Base-by-base conservation (phyloP, 2,888 invertebrate species). In the Heliconius aoede region DNA sequence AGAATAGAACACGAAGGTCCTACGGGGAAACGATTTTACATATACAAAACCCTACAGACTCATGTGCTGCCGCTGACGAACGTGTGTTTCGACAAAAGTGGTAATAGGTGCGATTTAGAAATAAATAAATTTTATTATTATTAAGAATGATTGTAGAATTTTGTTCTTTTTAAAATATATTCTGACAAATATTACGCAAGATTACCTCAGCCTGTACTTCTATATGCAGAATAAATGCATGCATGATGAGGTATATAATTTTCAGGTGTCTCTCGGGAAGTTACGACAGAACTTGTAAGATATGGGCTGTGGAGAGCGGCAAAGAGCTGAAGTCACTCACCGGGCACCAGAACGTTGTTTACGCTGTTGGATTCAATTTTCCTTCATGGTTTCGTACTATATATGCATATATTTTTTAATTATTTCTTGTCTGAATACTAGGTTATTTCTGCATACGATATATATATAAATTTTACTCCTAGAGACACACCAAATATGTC, bases 311-410 rank as follows among this genome's bases (percentile, higher is more conserved):
- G 79, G 95, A 96, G 79, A 93, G 95, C 18, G 97, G 97, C 62
- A 94, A 93, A 78, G 97, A 97, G 87, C 89, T 96, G 83, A 95
- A 95, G 85, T 95, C 96, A 9, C 94, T 98, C 58, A 90, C 95
- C 51, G 97, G 97, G 26, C 98, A 98, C 84, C 96, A 96, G 83
- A 97, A 97, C 90, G 97, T 97, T 74, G 97, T 98, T 15, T 97
- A 97, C 89, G 96, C 97, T 15, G 97, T 97, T 60, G 95, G 95
- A 68, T 97, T 97, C 88, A 97, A 97, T 89, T 96, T 96, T 84
- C 97, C 97, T 13, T 91, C 94, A 81, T 97, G 97, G 97, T 97
- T 86, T 46, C 92, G 83, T 79, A 28, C n/a, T 51, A 30, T n/a
- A 26, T 21, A 26, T 24, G 13, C 0, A 24, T 26, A 5, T 60